Conservation (phyloP, 2,113 vertebrate genomes). For the Acanthochromis polyacanthus region DNA sequence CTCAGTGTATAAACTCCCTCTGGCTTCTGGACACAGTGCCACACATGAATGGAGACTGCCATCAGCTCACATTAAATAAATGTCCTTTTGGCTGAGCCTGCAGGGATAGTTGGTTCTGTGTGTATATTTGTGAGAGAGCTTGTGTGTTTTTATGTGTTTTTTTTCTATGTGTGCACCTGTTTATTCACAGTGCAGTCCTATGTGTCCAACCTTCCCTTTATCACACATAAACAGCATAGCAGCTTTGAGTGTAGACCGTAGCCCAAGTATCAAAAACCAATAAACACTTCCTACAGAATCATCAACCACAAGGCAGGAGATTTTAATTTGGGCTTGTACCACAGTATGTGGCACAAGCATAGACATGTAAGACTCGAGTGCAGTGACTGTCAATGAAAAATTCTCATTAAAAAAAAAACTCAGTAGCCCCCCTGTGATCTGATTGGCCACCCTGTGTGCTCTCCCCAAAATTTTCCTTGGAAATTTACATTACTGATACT, state of each 20-base stretch:
- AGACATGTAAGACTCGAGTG: no score
- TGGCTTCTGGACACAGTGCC: slow-evolving; percentile 33
- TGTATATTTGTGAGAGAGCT: neutral
- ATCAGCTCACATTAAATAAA: slow-evolving; percentile 55
- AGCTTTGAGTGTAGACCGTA: slow-evolving; percentile 31
- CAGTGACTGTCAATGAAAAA: no score
- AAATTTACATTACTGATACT: no score
- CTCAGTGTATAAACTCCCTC: slow-evolving; percentile 18
- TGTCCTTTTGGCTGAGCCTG: slow-evolving; percentile 41
- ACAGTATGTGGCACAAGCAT: no score
- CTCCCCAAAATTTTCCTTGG: no score
- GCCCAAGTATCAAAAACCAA: slow-evolving; percentile 32
- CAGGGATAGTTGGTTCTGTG: slow-evolving; percentile 8
- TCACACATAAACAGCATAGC: slow-evolving; percentile 6
- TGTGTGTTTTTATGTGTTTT: neutral
- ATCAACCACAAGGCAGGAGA: slow-evolving; percentile 19
- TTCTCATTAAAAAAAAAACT: no score
- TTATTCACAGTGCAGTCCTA: neutral
- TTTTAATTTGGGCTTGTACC: neutral
- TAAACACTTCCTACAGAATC: slow-evolving; percentile 25
- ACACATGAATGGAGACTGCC: slow-evolving; percentile 37
- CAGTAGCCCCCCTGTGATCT: no score
- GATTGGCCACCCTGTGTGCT: no score
- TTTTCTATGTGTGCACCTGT: slow-evolving; percentile 12
- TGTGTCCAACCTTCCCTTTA: slow-evolving; percentile 4